Conservation (phyloP, 2,113 vertebrate genomes). For the Ginglymostoma cirratum region DNA sequence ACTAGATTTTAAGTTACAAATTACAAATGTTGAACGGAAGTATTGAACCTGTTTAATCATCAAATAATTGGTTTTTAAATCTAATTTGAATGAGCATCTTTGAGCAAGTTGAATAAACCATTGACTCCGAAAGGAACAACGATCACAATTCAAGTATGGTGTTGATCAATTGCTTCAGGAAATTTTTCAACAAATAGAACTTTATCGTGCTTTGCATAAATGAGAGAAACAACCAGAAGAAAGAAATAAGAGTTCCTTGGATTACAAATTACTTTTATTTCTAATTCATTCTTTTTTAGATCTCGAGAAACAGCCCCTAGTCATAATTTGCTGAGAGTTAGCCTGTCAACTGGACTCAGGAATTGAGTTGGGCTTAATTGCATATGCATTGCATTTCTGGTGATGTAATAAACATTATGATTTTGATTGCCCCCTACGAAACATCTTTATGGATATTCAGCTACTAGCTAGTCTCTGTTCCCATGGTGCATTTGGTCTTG, state of each 20-base stretch:
- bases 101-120: not conserved
- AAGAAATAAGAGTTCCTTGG: not conserved
- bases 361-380: too few species aligned
- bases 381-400: not conserved
- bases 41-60: not conserved
- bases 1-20: not conserved
- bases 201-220: not conserved
- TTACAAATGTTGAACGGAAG: not conserved
- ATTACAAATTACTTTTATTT: not conserved
- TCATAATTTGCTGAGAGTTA: not conserved
- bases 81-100: not conserved
- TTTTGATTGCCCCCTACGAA: not conserved
- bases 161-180: not conserved
- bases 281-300: not conserved
- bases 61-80: not conserved
- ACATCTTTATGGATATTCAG: too few species aligned
- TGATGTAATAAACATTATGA: not conserved
- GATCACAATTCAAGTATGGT: not conserved
- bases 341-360: not conserved
- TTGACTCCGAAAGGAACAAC: not conserved
- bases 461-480: not conserved
- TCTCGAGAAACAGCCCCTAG: not conserved
- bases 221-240: not conserved
- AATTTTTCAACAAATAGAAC: not conserved
- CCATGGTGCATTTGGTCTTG: not conserved